phyloP scores from a whole-genome alignment of 2,797 vertebrate genomes.

The Ceryle rudis region DNA sequence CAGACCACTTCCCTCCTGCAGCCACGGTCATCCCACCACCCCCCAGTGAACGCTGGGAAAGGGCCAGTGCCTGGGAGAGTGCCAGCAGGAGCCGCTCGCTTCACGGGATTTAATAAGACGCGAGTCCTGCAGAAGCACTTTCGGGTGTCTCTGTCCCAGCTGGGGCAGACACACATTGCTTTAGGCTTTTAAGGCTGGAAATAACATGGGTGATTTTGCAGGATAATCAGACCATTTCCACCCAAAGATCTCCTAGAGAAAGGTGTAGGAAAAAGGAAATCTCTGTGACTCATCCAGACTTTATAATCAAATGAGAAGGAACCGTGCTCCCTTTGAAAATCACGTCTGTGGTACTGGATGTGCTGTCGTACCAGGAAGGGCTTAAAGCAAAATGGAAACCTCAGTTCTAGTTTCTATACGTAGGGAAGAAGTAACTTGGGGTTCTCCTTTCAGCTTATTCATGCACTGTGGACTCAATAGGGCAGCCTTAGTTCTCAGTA shows the following conservation, averaged over 20 bases:
- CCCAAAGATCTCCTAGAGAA: conserved; percentile 34
- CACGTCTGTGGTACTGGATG: background rate
- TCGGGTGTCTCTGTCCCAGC: background rate
- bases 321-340: background rate
- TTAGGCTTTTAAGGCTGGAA: background rate
- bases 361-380: conserved; percentile 3
- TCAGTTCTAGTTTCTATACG: conserved; percentile 50
- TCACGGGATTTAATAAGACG: background rate
- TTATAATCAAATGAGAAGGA: conserved; percentile 47
- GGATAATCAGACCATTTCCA: background rate
- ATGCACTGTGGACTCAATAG: conserved; percentile 44
- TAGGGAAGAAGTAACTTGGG: conserved; percentile 36
- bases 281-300: conserved; percentile 32
- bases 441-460: conserved; percentile 63
- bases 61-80: too few relatives aligned
- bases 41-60: too few relatives aligned
- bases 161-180: background rate
- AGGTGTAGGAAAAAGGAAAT: conserved; percentile 3
- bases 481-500: conserved; percentile 48
- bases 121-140: background rate
- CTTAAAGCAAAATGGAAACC: conserved; percentile 6
- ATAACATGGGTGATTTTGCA: background rate
- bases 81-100: background rate
- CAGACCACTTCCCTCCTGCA: background rate
- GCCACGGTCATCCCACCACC: too few relatives aligned